Base-by-base conservation (phyloP, 2,113 vertebrate species). In the Montifringilla adamsi region DNA sequence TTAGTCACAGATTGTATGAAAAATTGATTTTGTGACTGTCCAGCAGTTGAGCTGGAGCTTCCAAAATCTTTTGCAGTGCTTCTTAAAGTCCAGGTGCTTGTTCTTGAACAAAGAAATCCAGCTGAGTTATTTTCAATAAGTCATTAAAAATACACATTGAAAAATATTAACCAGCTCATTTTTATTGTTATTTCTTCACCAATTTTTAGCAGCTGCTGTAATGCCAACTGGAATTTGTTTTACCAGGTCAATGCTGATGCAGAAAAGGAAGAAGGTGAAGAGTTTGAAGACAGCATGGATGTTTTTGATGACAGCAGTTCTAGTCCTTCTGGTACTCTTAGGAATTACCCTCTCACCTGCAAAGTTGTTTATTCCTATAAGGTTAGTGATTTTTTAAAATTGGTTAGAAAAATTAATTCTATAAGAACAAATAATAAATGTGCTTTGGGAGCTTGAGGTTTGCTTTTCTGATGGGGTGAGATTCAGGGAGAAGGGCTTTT, bases 311-410 rank as follows among this genome's bases (percentile, higher is more conserved):
- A 99, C 97, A 99, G 99, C 97, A 99, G 99, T 84, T 99, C 99
- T 67, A 99, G 99, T 91, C 99, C 99, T 74, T 99, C 99, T 43
- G 99, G 99, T 83, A 99, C 99, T n/a, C 98, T 99, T 68, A 98
- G 99, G 90, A 99, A 99, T 96, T 99, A 99, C 63, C 99, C 99
- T 3, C 98, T 99, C 78, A 99, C 99, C 96, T 99, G 99, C 97
- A 99, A 99, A 97, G 99, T 99, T 66, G 98, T 99, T 92, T 99
- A 99, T 97, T 99, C 99, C 0, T 99, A 99, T 92, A 99, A 99
- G 99, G 99, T 99, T 97, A 85, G 96, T 96, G 56, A 7, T 22
- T 75, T 89, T 69, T 37, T 89, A 5, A 9, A 12, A 39, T 11
- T 23, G 1, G 7, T 67, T 23, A 20, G 35, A 23, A 69, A 72